These are phyloP conservation scores for Dolichallabes microphthalmus DNA, from an alignment of 2,113 vertebrate genomes.

Conservation along the genomic window DNA sequence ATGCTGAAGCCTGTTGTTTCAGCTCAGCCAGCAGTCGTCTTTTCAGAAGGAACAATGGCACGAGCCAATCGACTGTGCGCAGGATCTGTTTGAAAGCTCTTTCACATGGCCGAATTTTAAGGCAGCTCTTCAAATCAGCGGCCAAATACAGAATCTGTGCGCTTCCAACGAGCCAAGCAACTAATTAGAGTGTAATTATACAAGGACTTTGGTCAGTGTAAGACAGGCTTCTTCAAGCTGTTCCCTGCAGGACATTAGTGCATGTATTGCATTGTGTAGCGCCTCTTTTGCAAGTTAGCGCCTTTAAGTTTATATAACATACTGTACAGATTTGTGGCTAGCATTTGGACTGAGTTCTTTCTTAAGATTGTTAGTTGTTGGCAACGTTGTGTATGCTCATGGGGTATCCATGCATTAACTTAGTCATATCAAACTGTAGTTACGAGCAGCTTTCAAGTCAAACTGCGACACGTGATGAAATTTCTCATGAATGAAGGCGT, in stretches of 20 bases:
- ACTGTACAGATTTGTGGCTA: neutral
- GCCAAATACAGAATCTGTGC: conserved; percentile 2
- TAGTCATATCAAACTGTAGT: too few species aligned
- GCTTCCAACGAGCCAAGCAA: conserved; percentile 2
- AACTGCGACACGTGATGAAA: too few species aligned
- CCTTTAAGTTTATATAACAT: neutral
- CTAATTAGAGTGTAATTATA: conserved; percentile 28
- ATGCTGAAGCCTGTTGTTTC: conserved; percentile 30
- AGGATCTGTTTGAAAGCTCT: conserved; percentile 21
- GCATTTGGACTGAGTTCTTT: too few species aligned
- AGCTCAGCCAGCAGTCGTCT: neutral
- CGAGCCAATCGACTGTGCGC: neutral
- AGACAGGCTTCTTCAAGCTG: neutral
- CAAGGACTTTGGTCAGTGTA: neutral
- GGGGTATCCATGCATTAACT: neutral
- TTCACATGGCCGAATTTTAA: conserved; percentile 22
- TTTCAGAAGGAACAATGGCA: conserved; percentile 21
- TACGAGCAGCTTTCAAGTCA: too few species aligned
- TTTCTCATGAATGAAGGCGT: too few species aligned
- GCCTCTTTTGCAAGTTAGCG: neutral
- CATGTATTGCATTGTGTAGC: neutral
- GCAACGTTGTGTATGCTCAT: neutral
- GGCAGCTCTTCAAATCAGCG: neutral
- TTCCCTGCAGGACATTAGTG: neutral
- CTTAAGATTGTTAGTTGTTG: neutral